These are phyloP conservation scores for Puma concolor DNA, from an alignment of 2,113 vertebrate genomes.

Conservation along the genomic window DNA sequence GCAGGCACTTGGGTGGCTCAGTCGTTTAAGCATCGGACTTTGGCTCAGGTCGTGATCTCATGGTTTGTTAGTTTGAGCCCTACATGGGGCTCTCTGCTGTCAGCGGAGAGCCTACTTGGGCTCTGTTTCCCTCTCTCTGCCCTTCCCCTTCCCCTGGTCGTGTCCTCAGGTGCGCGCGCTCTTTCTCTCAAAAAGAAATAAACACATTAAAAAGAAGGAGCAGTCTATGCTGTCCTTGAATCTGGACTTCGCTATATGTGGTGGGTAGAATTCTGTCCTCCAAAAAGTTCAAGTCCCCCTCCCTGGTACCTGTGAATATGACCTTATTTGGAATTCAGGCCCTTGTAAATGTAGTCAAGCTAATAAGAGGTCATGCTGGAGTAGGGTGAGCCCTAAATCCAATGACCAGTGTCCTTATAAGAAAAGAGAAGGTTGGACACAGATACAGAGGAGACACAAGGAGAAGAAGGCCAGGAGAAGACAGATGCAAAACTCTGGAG, in stretches of 20 bases:
- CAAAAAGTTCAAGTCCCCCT: background rate
- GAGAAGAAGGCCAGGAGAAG: background rate
- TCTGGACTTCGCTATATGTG: background rate
- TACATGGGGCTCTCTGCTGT: no score
- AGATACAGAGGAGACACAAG: background rate
- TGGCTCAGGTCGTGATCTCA: no score
- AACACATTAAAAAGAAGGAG: background rate
- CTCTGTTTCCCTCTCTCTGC: no score
- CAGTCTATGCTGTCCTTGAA: background rate
- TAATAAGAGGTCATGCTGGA: background rate
- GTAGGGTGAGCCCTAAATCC: background rate
- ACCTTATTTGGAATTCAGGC: background rate
- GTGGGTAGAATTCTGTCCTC: background rate
- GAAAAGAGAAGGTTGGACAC: no score
- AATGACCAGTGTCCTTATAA: background rate
- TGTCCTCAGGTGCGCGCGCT: no score
- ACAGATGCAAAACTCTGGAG: background rate
- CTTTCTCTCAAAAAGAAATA: no score
- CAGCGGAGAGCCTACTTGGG: no score
- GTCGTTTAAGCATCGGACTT: no score
- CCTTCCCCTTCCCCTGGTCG: no score
- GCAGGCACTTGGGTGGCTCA: no score
- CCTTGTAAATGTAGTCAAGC: background rate
- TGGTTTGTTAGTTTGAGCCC: no score
- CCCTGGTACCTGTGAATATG: background rate